Evolutionary conservation across 2,113 vertebrate species (phyloP), one percentile per base, ranked within the genome.

Genomic region (Pseudorhombus dupliciocellatus): DNA sequence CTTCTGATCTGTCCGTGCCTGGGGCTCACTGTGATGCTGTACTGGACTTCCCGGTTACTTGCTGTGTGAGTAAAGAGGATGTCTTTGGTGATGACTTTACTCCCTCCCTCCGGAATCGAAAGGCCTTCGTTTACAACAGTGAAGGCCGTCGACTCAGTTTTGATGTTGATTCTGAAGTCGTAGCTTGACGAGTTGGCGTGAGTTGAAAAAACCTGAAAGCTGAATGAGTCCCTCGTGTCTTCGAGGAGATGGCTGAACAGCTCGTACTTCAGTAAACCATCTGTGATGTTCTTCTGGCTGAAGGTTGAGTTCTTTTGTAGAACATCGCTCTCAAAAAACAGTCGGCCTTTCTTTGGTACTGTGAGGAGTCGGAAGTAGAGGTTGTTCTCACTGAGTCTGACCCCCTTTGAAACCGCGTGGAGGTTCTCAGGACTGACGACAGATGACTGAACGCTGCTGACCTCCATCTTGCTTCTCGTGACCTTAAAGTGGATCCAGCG

Each of bases 51-150:
- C 28, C 75, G 89, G 73, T 93, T 92, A 62, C 87, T 87, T 0
- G 10, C 57, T 0, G 89, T 94, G 83, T 94, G 91, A 59, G 92
- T 85, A 81, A 95, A 97, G 66, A 98, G 84, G 51, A 93, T 72
- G 0, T 79, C 87, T 78, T 90, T 94, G 30, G 93, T 95, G 66
- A 97, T 94, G 61, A 97, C 77, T 80, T 91, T 94, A 75, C 87
- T 94, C 74, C 93, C 95, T 62, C 96, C 96, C 88, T 98, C 97
- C 75, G 76, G 79, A 62, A 97, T 70, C 30, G 84, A 91, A 30
- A 98, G 90, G 6, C 95, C 95, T 80, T 78, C 94, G 73, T 97
- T 97, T 7, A 82, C 91, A 62, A 97, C 25, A 66, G 90, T 67
- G 73, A 96, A 18, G 1, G 25, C 64, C 10, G 68, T 80, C 3